Evolutionary conservation across 2,888 invertebrate species (phyloP).

Genomic region (Apotomis betuletana): DNA sequence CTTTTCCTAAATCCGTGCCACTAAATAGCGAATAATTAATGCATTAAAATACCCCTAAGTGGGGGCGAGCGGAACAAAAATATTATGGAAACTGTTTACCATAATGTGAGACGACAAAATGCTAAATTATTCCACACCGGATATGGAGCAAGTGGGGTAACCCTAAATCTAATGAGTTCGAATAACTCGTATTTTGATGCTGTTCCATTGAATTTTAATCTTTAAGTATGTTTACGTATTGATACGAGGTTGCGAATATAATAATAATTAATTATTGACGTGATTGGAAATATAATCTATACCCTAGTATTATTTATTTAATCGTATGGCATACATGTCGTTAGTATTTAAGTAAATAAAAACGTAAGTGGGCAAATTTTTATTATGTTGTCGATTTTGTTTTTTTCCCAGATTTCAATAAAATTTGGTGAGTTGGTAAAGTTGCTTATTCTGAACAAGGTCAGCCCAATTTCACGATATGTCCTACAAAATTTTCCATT

Average conservation of each 20-base stretch:
- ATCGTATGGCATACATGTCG: no score
- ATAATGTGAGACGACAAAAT: conserved; percentile 79
- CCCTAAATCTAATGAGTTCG: conserved; percentile 14
- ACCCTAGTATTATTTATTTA: no score
- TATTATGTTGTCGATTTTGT: no score
- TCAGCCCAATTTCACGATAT: no score
- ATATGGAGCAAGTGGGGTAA: conserved; percentile 49
- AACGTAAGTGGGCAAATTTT: no score
- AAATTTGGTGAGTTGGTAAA: no score
- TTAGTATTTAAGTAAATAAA: no score
- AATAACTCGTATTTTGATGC: background rate
- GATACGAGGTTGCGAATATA: background rate
- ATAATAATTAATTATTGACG: background rate
- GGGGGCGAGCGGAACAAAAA: conserved; percentile 71
- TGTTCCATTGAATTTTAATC: background rate
- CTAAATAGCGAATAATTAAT: conserved; percentile 51
- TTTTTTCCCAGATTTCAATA: no score
- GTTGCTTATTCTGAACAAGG: no score
- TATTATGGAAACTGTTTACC: conserved; percentile 75
- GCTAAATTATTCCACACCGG: conserved; percentile 63
- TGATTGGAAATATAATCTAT: background rate
- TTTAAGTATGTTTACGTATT: no score
- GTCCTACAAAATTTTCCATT: no score
- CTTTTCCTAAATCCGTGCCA: conserved; percentile 20
- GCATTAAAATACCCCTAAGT: conserved; percentile 43